Evolutionary conservation across 2,113 vertebrate genomes (phyloP).

Genomic region (Lamprologus callipterus): DNA sequence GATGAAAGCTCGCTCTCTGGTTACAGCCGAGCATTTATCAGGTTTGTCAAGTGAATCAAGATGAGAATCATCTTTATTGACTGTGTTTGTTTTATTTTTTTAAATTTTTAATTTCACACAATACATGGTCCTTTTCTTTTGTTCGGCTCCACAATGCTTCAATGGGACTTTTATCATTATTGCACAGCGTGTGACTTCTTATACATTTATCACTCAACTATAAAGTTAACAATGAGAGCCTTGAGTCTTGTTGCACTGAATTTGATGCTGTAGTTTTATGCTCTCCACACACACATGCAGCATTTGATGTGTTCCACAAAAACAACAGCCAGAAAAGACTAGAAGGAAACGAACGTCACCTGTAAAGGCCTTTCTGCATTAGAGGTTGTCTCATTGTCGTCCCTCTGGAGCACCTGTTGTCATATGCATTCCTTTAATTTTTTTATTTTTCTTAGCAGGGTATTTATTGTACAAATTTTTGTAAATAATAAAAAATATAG

Average conservation of each 20-base stretch:
- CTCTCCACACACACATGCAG: not conserved
- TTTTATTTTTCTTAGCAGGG: not conserved
- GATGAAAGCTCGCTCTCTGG: not conserved
- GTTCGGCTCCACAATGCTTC: not conserved
- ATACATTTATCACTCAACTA: not conserved
- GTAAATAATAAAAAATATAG: not conserved
- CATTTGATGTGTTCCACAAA: not conserved
- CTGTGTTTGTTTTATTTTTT: not conserved
- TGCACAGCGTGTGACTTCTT: not conserved
- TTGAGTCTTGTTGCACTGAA: not conserved
- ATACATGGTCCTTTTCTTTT: not conserved
- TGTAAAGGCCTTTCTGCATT: not conserved
- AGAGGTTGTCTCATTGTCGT: not conserved
- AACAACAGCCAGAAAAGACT: not conserved
- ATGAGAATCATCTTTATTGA: not conserved
- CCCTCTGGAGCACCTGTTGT: not conserved
- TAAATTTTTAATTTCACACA: not conserved
- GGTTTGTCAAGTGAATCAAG: not conserved
- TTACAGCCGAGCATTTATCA: not conserved
- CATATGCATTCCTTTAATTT: not conserved
- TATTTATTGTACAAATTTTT: not conserved
- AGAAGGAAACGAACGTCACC: not conserved
- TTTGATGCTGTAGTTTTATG: not conserved
- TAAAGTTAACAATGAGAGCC: not conserved
- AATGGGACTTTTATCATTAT: not conserved